A percentile compares a stretch with the other conserved stretches of the same genome.
These are phyloP conservation scores for Dendrocincla fuliginosa DNA, from an alignment of 2,797 vertebrate species.

Conservation along the genomic window DNA sequence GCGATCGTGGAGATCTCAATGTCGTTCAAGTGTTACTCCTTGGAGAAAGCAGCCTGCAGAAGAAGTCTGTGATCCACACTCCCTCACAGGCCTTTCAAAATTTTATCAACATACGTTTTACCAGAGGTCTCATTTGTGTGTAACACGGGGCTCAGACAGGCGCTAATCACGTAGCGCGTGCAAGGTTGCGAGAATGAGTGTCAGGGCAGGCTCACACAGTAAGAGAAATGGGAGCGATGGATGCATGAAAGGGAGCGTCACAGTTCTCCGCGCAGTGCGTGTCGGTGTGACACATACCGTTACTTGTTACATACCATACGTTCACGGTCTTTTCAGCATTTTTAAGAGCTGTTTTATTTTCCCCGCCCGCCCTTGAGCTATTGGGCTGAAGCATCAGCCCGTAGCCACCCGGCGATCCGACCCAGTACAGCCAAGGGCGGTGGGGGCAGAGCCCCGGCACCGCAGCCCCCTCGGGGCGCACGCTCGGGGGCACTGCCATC, in stretches of 20 bases:
- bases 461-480: neutral
- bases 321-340: neutral
- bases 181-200: neutral
- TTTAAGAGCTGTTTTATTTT: neutral
- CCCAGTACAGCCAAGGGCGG: neutral
- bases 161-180: neutral
- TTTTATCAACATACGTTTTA: neutral
- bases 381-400: neutral
- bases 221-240: neutral
- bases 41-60: neutral
- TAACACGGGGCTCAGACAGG: neutral
- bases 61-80: neutral
- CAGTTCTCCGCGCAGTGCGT: neutral
- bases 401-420: neutral
- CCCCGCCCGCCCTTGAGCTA: accelerated
- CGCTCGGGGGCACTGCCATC: neutral
- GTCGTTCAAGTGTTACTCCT: neutral
- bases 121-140: neutral
- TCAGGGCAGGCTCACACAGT: neutral
- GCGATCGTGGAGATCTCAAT: neutral
- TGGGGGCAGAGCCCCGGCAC: neutral
- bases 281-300: neutral
- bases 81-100: neutral
- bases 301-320: neutral
- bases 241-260: neutral